phyloP scores from a whole-genome alignment of 2,113 vertebrate species.

The Tetrao urogallus region DNA sequence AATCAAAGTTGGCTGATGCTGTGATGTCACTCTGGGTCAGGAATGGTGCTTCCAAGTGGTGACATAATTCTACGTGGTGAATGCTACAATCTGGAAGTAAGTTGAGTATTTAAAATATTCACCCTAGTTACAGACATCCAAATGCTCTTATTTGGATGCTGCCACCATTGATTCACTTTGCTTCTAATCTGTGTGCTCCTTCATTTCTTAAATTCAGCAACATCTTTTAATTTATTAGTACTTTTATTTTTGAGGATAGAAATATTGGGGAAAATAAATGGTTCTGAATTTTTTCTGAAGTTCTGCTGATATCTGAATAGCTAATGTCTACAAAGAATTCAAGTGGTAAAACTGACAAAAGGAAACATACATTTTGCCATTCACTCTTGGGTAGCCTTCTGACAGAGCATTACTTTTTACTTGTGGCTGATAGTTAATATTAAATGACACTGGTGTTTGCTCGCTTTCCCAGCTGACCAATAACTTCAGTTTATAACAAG shows the following conservation, averaged over 20 bases:
- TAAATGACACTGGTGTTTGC: not conserved
- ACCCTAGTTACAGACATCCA: slow-evolving; percentile 72
- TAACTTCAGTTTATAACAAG: not conserved
- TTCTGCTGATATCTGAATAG: not conserved
- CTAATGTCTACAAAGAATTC: not conserved
- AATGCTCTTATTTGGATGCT: slow-evolving; percentile 73
- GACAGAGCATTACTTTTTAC: not conserved
- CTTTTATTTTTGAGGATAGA: slow-evolving; percentile 28
- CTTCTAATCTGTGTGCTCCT: slow-evolving; percentile 60
- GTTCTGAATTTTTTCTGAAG: slow-evolving; percentile 2
- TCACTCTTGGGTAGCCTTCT: not conserved
- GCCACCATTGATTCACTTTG: slow-evolving; percentile 37
- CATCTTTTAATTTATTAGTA: not conserved
- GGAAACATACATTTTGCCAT: not conserved
- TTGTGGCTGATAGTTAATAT: not conserved
- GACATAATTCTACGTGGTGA: slow-evolving; percentile 57
- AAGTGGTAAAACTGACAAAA: not conserved
- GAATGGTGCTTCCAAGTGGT: slow-evolving; percentile 63
- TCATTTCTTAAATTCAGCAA: slow-evolving; percentile 55
- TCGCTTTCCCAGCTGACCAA: not conserved
- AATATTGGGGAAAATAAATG: slow-evolving; percentile 18
- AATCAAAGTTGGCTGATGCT: slow-evolving; percentile 63
- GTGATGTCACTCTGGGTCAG: slow-evolving; percentile 22
- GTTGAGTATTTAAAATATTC: slow-evolving; percentile 77
- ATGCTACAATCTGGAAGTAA: slow-evolving; percentile 57